Conservation (phyloP, 2,797 vertebrate species). For the Oreochromis grahami region DNA sequence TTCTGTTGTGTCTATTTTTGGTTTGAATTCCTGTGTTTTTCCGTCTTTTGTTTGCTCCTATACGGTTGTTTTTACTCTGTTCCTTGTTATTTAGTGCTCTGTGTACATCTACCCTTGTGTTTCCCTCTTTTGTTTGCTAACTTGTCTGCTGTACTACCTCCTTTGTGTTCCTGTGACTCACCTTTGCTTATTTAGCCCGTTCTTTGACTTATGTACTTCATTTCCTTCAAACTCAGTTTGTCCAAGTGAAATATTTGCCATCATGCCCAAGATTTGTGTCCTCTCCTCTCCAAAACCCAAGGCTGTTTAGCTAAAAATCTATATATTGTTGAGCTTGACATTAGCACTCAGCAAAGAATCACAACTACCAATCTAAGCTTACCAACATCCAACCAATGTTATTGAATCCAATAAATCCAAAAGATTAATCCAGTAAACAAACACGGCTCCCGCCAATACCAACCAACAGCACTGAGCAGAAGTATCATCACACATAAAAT, state of each 20-base stretch:
- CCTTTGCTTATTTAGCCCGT: neutral
- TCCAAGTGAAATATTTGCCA: neutral
- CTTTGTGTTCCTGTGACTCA: neutral
- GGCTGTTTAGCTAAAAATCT: neutral
- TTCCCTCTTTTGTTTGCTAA: neutral
- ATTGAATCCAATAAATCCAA: neutral
- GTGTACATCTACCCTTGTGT: neutral
- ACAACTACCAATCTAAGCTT: neutral
- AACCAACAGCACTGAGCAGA: neutral
- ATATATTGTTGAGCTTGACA: neutral
- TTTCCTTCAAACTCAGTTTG: neutral
- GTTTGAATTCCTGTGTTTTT: neutral
- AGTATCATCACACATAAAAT: neutral
- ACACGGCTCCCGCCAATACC: neutral
- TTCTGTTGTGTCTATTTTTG: neutral
- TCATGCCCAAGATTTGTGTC: neutral
- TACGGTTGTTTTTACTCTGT: accelerated
- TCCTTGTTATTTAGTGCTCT: neutral
- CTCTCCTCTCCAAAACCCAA: accelerated
- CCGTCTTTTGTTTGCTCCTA: neutral
- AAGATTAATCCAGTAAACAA: neutral
- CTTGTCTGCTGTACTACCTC: neutral
- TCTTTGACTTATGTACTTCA: neutral
- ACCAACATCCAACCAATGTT: neutral
- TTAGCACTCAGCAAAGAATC: neutral